A percentile compares a stretch with the other conserved stretches of the same genome.
Conservation (phyloP, 2,113 vertebrate genomes). For the Xenus cinereus region DNA sequence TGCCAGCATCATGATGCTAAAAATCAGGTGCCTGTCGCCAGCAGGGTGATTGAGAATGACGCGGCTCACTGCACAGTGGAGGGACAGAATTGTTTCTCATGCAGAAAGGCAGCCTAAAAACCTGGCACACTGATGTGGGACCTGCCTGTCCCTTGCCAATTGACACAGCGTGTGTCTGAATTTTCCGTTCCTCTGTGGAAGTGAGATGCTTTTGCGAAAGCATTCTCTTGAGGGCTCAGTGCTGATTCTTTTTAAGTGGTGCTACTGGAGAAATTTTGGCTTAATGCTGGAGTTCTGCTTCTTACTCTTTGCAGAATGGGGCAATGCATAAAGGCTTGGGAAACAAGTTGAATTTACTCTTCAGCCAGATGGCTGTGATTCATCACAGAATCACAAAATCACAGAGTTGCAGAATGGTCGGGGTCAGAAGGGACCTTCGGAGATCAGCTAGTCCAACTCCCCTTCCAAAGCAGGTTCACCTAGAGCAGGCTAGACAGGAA, state of each 20-base stretch:
- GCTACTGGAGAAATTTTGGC: neutral
- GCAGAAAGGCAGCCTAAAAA: neutral
- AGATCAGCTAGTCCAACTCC: neutral
- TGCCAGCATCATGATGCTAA: neutral
- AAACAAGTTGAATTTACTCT: neutral
- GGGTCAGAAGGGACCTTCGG: neutral
- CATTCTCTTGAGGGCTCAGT: neutral
- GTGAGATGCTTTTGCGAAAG: neutral
- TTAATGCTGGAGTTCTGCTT: neutral
- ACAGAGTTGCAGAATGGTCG: neutral
- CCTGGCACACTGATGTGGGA: neutral
- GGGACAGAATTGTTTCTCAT: neutral
- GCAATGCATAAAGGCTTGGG: neutral
- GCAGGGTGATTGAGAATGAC: neutral
- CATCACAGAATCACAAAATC: neutral
- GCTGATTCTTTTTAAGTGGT: neutral
- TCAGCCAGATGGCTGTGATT: neutral
- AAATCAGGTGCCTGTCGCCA: neutral
- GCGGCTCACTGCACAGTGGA: fast-evolving
- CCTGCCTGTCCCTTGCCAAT: neutral
- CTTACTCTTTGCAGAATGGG: neutral
- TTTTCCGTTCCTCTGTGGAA: neutral
- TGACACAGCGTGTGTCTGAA: neutral
- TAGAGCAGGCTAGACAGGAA: neutral
- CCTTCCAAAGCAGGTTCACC: neutral